A percentile compares a stretch with the other conserved stretches of the same genome.
phyloP scores from a whole-genome alignment of 2,797 vertebrate genomes.

The Alca torda region DNA sequence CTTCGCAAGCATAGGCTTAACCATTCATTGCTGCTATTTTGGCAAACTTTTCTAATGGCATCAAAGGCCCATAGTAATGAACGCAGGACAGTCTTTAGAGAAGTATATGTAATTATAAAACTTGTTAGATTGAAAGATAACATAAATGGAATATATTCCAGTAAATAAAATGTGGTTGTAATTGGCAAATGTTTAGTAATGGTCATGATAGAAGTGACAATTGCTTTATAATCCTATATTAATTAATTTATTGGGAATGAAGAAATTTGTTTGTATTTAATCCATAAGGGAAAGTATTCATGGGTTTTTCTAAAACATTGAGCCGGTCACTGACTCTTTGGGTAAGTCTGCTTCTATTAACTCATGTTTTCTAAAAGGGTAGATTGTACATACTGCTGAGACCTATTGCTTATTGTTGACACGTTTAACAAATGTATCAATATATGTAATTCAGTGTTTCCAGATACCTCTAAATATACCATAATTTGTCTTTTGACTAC shows the following conservation, averaged over 20 bases:
- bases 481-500: neutral
- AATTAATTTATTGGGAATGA: neutral
- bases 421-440: neutral
- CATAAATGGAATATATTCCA: neutral
- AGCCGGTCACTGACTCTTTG: neutral
- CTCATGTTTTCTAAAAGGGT: neutral
- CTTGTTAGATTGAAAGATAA: neutral
- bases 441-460: neutral
- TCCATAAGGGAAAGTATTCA: neutral
- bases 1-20: neutral
- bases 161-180: neutral
- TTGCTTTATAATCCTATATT: neutral
- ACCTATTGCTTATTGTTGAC: neutral
- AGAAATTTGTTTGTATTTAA: neutral
- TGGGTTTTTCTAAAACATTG: neutral
- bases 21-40: neutral
- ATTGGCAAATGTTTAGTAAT: neutral
- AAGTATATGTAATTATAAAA: neutral
- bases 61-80: neutral
- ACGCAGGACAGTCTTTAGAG: accelerated
- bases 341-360: neutral
- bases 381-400: neutral
- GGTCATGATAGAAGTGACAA: neutral
- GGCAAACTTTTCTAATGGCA: neutral
- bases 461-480: neutral